Evolutionary conservation across 2,888 invertebrate species (phyloP).

Genomic region (Icerya purchasi): DNA sequence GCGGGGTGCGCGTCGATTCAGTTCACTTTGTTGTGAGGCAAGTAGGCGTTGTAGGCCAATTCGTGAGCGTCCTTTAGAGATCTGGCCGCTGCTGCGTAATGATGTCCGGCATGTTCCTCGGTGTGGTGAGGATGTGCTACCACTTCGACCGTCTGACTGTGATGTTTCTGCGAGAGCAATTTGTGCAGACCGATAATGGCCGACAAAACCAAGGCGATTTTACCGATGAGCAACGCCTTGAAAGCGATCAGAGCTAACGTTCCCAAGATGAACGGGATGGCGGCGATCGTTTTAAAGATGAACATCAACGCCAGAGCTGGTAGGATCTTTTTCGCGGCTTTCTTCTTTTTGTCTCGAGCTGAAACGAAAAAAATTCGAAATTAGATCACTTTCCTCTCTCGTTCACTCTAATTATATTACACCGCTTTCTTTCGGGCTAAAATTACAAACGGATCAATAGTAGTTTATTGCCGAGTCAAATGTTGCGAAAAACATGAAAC

Average conservation of each 20-base stretch:
- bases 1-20: too few species aligned
- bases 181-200: slow-evolving; percentile 60
- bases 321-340: slow-evolving; percentile 55
- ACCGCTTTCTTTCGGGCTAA: not conserved
- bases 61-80: slow-evolving; percentile 42
- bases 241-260: slow-evolving; percentile 55
- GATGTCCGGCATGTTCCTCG: slow-evolving; percentile 34
- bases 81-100: slow-evolving; percentile 32
- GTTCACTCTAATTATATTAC: not conserved
- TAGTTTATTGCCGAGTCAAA: not conserved
- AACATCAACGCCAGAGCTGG: slow-evolving; percentile 50
- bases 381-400: not conserved
- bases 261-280: slow-evolving; percentile 56
- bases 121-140: slow-evolving; percentile 36
- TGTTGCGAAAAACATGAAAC: too few species aligned
- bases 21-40: slow-evolving; percentile 23
- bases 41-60: slow-evolving; percentile 48
- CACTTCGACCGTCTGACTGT: slow-evolving; percentile 52
- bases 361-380: slow-evolving; percentile 21
- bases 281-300: slow-evolving; percentile 54
- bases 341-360: slow-evolving; percentile 68
- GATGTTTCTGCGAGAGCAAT: slow-evolving; percentile 43
- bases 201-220: slow-evolving; percentile 57
- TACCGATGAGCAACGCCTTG: slow-evolving; percentile 64
- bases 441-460: not conserved